Evolutionary conservation across 2,888 invertebrate genomes (phyloP), one percentile per base, ranked within the genome.

Genomic region (Microchrysa polita): DNA sequence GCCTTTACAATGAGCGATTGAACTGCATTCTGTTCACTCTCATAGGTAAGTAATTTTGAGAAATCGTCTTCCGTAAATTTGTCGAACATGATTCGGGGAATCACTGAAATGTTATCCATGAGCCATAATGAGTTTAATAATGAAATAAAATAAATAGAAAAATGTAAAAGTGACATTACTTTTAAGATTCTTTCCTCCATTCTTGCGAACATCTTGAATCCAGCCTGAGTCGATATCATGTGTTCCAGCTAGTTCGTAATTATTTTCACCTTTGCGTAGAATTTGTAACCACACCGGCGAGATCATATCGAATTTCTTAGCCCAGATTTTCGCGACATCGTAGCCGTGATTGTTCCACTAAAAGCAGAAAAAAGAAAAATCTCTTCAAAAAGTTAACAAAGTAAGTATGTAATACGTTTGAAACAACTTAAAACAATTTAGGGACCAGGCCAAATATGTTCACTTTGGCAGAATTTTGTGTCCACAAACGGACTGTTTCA

Each of bases 321-420:
- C 92, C 87, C 97, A 97, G 73, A 88, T 89, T 85, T 96, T 96
- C 0, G 97, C 95, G 65, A 97, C 89, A 84, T 96, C 94, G 84
- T 97, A 96, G 0, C 98, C 98, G 85, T 93, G 94, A 77, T 88
- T 91, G 82, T 98, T 97, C 98, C 98, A 98, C 96, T 97, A 82
- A 77, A 87, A 88, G 2, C 78, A 57, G n/a, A n/a, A n/a, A n/a
- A n/a, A n/a, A n/a, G n/a, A n/a, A n/a, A n/a, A n/a, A n/a, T n/a
- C n/a, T n/a, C n/a, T n/a, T n/a, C n/a, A n/a, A n/a, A n/a, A n/a
- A n/a, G n/a, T n/a, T n/a, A n/a, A n/a, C n/a, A n/a, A n/a, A n/a
- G n/a, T n/a, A n/a, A n/a, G n/a, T n/a, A n/a, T n/a, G n/a, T n/a
- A n/a, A n/a, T n/a, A n/a, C n/a, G n/a, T n/a, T n/a, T n/a, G n/a